These are phyloP conservation scores for Bombycilla garrulus DNA, from an alignment of 2,113 vertebrate species.

Conservation along the genomic window DNA sequence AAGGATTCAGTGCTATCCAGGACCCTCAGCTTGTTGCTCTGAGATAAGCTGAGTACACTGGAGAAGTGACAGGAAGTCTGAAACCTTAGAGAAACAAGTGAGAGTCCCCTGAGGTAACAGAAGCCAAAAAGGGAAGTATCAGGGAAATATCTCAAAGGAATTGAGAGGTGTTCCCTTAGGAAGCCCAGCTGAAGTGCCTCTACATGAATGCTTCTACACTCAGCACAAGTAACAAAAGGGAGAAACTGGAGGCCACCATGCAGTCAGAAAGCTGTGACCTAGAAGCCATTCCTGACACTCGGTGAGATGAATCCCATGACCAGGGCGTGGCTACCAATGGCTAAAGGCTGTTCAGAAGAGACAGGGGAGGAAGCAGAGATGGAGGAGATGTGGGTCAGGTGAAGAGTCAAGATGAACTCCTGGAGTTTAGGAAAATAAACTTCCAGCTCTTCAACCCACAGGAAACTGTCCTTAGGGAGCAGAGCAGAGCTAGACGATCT, in stretches of 20 bases:
- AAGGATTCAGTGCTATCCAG: background rate
- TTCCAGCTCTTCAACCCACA: background rate
- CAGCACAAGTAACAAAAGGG: background rate
- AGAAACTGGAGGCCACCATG: background rate
- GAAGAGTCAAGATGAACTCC: background rate
- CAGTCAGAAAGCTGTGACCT: background rate
- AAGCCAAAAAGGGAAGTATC: background rate
- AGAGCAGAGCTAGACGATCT: background rate
- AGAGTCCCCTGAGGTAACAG: background rate
- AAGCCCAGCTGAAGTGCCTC: background rate
- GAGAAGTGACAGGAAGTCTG: background rate
- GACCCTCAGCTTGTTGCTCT: background rate
- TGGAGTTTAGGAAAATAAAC: background rate
- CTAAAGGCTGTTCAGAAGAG: background rate
- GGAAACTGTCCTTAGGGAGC: background rate
- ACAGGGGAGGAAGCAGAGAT: background rate
- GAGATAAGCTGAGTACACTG: background rate
- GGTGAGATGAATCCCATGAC: background rate
- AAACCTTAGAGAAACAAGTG: background rate
- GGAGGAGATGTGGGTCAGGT: no score
- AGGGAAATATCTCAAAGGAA: background rate
- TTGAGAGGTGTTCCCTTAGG: background rate
- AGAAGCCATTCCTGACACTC: background rate
- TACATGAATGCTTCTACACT: background rate
- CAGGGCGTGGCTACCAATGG: accelerated